phyloP scores from a whole-genome alignment of 2,113 vertebrate species.

The Orthonyx spaldingii region DNA sequence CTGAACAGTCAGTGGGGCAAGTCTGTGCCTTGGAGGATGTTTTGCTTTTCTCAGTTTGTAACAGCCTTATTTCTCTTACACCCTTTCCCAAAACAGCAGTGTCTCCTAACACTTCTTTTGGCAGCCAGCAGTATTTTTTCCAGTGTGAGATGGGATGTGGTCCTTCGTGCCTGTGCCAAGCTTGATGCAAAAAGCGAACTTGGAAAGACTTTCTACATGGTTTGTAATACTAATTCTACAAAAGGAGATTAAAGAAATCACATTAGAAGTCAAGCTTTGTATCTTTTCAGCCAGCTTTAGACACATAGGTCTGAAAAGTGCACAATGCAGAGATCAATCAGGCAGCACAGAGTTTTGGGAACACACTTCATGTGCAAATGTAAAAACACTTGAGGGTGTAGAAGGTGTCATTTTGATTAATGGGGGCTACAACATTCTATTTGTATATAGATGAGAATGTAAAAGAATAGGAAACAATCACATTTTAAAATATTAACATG shows the following conservation, averaged over 20 bases:
- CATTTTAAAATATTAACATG: neutral
- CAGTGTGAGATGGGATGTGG: neutral
- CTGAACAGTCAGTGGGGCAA: neutral
- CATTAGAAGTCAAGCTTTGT: neutral
- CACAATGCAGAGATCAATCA: conserved; percentile 23
- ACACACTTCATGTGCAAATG: conserved; percentile 28
- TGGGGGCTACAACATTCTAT: neutral
- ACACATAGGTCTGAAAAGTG: neutral
- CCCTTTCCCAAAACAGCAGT: neutral
- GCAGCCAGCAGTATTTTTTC: neutral
- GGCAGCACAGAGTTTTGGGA: neutral
- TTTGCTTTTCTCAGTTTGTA: neutral
- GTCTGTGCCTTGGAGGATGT: neutral
- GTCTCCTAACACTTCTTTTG: neutral
- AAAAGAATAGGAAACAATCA: neutral
- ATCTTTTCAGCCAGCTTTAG: conserved; percentile 16
- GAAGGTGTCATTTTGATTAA: conserved; percentile 41
- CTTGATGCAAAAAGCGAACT: neutral
- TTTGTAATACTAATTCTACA: neutral
- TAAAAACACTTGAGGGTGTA: conserved; percentile 1
- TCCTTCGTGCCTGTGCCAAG: neutral
- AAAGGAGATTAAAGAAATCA: neutral
- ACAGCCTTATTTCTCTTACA: neutral
- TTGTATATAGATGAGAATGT: neutral
- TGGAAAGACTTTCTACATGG: neutral